Evolutionary conservation across 2,797 vertebrate species (phyloP).

Genomic region (Sebastes nivosus): DNA sequence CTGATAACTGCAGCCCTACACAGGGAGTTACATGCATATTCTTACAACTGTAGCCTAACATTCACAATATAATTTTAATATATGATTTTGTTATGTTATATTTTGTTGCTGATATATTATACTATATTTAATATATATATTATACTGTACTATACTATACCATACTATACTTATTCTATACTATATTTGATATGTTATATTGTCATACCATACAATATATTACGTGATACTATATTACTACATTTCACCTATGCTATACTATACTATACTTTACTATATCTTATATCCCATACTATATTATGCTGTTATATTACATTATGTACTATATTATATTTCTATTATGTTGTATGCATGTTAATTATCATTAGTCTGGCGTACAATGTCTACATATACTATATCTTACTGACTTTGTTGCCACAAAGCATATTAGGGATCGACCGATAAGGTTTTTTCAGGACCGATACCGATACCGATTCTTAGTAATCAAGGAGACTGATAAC

Average conservation of each 20-base stretch:
- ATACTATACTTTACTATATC: background rate
- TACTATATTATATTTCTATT: too few relatives aligned
- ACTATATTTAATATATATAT: background rate
- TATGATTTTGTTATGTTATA: background rate
- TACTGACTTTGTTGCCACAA: too few relatives aligned
- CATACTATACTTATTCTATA: background rate
- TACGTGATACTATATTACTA: background rate
- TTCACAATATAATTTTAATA: background rate
- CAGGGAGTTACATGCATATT: background rate
- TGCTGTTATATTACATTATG: background rate
- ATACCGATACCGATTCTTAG: too few relatives aligned
- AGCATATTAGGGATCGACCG: too few relatives aligned
- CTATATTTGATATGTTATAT: background rate
- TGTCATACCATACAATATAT: background rate
- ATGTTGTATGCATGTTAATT: too few relatives aligned
- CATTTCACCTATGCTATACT: too few relatives aligned
- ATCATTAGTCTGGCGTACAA: too few relatives aligned
- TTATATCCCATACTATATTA: background rate
- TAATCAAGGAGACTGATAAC: too few relatives aligned
- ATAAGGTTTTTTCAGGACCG: too few relatives aligned
- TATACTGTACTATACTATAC: background rate
- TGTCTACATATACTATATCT: too few relatives aligned
- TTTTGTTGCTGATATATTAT: too few relatives aligned
- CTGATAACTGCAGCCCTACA: background rate
- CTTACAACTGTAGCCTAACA: background rate